Evolutionary conservation across 2,888 invertebrate species (phyloP).

Genomic region (Drosophila cognata): DNA sequence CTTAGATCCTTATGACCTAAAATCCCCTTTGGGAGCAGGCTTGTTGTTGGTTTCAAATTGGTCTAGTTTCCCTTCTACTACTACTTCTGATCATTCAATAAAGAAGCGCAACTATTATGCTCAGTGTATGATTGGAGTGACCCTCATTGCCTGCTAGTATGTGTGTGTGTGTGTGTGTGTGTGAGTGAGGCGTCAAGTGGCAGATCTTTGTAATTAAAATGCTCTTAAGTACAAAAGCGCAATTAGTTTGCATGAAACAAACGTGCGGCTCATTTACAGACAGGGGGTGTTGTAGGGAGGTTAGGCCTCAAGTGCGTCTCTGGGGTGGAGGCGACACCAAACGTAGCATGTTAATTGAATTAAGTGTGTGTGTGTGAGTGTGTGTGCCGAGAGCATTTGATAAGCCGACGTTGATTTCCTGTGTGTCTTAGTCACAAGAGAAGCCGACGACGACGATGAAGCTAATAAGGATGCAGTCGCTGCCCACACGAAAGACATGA

Average conservation of each 20-base stretch:
- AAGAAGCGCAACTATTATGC: slow-evolving; percentile 5
- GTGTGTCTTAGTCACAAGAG: slow-evolving; percentile 59
- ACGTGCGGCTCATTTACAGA: slow-evolving; percentile 62
- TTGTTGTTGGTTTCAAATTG: neutral
- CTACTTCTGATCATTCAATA: too few relatives aligned
- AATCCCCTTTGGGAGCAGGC: neutral
- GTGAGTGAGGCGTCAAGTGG: slow-evolving; percentile 58
- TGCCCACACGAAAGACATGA: slow-evolving; percentile 60
- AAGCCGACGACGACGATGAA: slow-evolving; percentile 19
- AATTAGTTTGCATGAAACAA: slow-evolving; percentile 81
- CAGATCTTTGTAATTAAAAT: slow-evolving; percentile 76
- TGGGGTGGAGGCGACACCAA: slow-evolving; percentile 76
- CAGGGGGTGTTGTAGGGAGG: neutral
- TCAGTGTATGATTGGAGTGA: slow-evolving; percentile 51
- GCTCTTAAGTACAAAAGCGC: slow-evolving; percentile 70
- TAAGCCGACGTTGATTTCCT: slow-evolving; percentile 73
- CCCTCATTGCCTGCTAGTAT: slow-evolving; percentile 60
- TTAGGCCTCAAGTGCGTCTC: slow-evolving; percentile 12
- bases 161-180: slow-evolving; percentile 1
- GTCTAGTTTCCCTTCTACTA: neutral
- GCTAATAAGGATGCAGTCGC: slow-evolving; percentile 77
- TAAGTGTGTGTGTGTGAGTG: slow-evolving; percentile 40
- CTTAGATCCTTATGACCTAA: neutral
- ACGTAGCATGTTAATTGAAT: slow-evolving; percentile 72
- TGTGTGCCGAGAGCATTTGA: slow-evolving; percentile 52